Conservation (phyloP, 2,888 invertebrate species). For the Hecatera dysodea region DNA sequence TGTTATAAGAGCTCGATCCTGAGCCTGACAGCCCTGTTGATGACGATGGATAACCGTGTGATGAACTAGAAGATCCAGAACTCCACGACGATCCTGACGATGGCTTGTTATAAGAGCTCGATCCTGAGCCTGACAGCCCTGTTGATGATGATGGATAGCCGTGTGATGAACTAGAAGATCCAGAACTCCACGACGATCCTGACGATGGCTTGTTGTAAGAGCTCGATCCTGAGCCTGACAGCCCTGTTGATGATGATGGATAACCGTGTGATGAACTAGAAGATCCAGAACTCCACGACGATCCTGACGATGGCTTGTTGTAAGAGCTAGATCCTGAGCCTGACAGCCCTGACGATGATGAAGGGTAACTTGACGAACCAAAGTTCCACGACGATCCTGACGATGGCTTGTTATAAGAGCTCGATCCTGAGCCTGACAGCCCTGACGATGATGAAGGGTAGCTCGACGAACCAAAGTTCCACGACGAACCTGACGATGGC, state of each 20-base stretch:
- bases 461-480: conserved; percentile 17
- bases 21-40: conserved; percentile 29
- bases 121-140: conserved; percentile 25
- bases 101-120: background rate
- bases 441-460: conserved; percentile 54
- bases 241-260: conserved; percentile 26
- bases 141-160: conserved; percentile 21
- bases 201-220: conserved; percentile 20
- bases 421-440: conserved; percentile 25
- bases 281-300: conserved; percentile 6
- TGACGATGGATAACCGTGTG: conserved; percentile 31
- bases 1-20: background rate
- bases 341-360: conserved; percentile 33
- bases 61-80: background rate
- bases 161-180: conserved; percentile 15
- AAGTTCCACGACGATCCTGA: conserved; percentile 25
- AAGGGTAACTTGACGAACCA: conserved; percentile 33
- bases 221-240: conserved; percentile 30
- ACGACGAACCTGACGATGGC: conserved; percentile 19
- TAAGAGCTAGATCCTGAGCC: conserved; percentile 28
- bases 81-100: conserved; percentile 11
- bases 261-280: conserved; percentile 6
- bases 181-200: conserved; percentile 14
- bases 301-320: conserved; percentile 36
- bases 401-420: conserved; percentile 9